These are phyloP conservation scores for Aricia artaxerxes DNA, from an alignment of 2,888 invertebrate genomes.

Conservation along the genomic window DNA sequence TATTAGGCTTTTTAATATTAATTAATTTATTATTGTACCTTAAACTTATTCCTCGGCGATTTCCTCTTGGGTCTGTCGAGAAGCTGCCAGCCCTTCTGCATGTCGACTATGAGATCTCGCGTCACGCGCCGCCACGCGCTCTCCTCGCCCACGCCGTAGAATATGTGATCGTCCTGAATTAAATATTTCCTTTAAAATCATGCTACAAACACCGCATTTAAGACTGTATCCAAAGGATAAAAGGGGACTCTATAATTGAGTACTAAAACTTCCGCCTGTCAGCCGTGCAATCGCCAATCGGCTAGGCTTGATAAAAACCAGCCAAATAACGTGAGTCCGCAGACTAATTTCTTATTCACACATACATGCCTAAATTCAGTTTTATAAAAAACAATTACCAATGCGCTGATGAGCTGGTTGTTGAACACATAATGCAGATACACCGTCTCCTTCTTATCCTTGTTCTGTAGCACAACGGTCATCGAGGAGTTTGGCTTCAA, in stretches of 20 bases:
- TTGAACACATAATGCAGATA: slow-evolving; percentile 91
- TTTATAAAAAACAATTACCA: slow-evolving; percentile 64
- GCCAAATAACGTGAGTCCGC: no score
- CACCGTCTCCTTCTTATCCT: slow-evolving; percentile 88
- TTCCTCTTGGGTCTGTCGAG: slow-evolving; percentile 85
- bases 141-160: slow-evolving; percentile 89
- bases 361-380: no score
- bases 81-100: slow-evolving; percentile 91
- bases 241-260: no score
- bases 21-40: slow-evolving; percentile 62
- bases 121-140: slow-evolving; percentile 89
- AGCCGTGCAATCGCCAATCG: no score
- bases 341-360: no score
- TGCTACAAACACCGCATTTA: no score
- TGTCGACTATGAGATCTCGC: slow-evolving; percentile 92
- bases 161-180: slow-evolving; percentile 86
- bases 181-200: slow-evolving; percentile 7
- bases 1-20: no score
- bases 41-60: slow-evolving; percentile 85
- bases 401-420: slow-evolving; percentile 85
- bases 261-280: no score
- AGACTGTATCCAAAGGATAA: no score
- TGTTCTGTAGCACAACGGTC: slow-evolving; percentile 86
- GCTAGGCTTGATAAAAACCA: no score
- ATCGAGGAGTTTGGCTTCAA: slow-evolving; percentile 90